Conservation (phyloP, 2,888 invertebrate species). For the Crocallis elinguaria region DNA sequence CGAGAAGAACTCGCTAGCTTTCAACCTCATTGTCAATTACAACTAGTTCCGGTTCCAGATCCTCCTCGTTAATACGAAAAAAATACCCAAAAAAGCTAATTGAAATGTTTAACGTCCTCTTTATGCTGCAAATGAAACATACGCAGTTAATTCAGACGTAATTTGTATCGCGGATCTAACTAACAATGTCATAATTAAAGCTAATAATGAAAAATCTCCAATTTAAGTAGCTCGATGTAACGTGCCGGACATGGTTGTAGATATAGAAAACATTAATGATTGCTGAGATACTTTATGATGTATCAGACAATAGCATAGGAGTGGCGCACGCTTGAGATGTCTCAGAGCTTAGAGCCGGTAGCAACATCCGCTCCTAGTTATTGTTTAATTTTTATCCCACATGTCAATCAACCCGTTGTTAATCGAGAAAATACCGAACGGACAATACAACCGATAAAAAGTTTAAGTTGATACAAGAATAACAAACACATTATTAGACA, state of each 20-base stretch:
- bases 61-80: slow-evolving; percentile 71
- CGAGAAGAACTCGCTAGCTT: slow-evolving; percentile 36
- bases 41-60: slow-evolving; percentile 78
- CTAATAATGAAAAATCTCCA: slow-evolving; percentile 27
- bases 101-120: slow-evolving; percentile 60
- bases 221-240: slow-evolving; percentile 9
- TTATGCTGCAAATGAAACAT: slow-evolving; percentile 58
- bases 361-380: slow-evolving; percentile 47
- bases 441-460: slow-evolving; percentile 68
- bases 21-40: slow-evolving; percentile 63
- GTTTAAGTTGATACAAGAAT: slow-evolving; percentile 49
- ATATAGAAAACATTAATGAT: slow-evolving; percentile 15
- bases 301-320: slow-evolving; percentile 36
- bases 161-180: slow-evolving; percentile 43
- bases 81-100: slow-evolving; percentile 63
- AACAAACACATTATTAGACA: slow-evolving; percentile 54
- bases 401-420: slow-evolving; percentile 64
- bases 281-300: slow-evolving; percentile 13
- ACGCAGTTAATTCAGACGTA: slow-evolving; percentile 41
- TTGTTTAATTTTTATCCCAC: slow-evolving; percentile 65
- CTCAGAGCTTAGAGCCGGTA: slow-evolving; percentile 44
- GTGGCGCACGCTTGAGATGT: slow-evolving; percentile 31
- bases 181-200: slow-evolving; percentile 45
- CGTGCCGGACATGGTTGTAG: slow-evolving; percentile 13
- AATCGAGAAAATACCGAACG: slow-evolving; percentile 63